phyloP scores from a whole-genome alignment of 2,888 invertebrate species.

The Chironomus riparius region DNA sequence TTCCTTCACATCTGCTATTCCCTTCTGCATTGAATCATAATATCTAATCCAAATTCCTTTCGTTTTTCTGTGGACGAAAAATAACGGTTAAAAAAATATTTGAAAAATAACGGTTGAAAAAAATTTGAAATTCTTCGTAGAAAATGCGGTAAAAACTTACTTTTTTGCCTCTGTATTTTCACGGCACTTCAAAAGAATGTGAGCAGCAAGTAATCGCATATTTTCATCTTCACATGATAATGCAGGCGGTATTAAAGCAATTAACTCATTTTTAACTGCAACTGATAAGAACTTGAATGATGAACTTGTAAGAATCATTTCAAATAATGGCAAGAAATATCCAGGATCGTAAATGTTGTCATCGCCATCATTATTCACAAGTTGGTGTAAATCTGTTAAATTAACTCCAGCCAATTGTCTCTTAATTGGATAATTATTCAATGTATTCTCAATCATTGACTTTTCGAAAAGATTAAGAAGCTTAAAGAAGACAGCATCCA shows the following conservation, averaged over 20 bases:
- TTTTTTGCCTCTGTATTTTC: slow-evolving; percentile 62
- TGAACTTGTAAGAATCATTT: slow-evolving; percentile 64
- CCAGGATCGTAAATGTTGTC: slow-evolving; percentile 64
- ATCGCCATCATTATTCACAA: background rate
- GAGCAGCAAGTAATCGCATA: slow-evolving; percentile 63
- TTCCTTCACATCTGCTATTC: slow-evolving; percentile 40
- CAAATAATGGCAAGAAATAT: slow-evolving; percentile 70
- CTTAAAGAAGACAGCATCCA: background rate
- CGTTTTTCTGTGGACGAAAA: slow-evolving; percentile 42
- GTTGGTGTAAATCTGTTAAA: background rate
- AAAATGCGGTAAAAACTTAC: too few relatives aligned
- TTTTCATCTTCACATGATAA: slow-evolving; percentile 57
- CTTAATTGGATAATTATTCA: slow-evolving; percentile 60
- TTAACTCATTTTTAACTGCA: slow-evolving; percentile 58
- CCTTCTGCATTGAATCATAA: slow-evolving; percentile 56
- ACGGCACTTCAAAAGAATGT: slow-evolving; percentile 63
- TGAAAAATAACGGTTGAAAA: too few relatives aligned
- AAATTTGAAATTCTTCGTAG: slow-evolving; percentile 8
- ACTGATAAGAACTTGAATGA: slow-evolving; percentile 62
- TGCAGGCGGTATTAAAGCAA: slow-evolving; percentile 61
- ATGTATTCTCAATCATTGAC: slow-evolving; percentile 52
- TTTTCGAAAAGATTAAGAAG: slow-evolving; percentile 5
- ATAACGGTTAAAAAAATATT: too few relatives aligned
- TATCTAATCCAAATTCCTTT: slow-evolving; percentile 59
- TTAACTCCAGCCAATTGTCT: slow-evolving; percentile 41